Base-by-base conservation (phyloP, 2,797 vertebrate species). In the Parauchenoglanis ngamensis region DNA sequence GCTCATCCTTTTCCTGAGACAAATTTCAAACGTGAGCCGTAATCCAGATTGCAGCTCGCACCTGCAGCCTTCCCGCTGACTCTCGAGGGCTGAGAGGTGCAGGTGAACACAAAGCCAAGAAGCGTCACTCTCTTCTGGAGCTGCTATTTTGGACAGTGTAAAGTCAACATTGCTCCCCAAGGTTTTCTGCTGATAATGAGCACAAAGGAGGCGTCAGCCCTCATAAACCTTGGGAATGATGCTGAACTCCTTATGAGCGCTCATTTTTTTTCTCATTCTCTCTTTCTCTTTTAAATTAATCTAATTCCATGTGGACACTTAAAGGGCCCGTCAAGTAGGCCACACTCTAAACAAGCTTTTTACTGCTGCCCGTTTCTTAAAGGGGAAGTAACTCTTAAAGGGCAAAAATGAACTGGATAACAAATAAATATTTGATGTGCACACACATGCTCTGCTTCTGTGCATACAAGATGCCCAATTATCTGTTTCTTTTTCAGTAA, bases 131-230 rank as follows among this genome's bases (percentile, higher is more conserved):
- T 92, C 88, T 87, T 92, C 70, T 75, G 83, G 83, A 88, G 92
- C 92, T 94, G 94, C 93, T 95, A 95, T 96, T 95, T 95, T 91
- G 94, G 94, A 93, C 89, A 90, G 91, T 90, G 94, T 92, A 92
- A 94, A 94, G 94, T 94, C 95, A 95, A 95, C 94, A 94, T 65
- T 81, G 91, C 92, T 96, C 95, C 94, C 95, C 78, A 90, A 94
- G 93, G 95, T 94, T 94, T 94, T 94, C 94, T 94, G 91, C 93
- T 94, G 94, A 95, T 95, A 95, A 96, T 95, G 94, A 96, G 95
- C 94, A 95, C 93, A 96, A 95, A 94, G 94, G 94, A 94, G 92
- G 93, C 94, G 94, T 94, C 94, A 93, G 92, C 92, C 92, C 93
- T 96, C 93, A 94, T 94, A 92, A 94, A 95, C 92, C 94, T 93